phyloP scores from a whole-genome alignment of 1,140 invertebrate species.

The Liolophura sinensis region DNA sequence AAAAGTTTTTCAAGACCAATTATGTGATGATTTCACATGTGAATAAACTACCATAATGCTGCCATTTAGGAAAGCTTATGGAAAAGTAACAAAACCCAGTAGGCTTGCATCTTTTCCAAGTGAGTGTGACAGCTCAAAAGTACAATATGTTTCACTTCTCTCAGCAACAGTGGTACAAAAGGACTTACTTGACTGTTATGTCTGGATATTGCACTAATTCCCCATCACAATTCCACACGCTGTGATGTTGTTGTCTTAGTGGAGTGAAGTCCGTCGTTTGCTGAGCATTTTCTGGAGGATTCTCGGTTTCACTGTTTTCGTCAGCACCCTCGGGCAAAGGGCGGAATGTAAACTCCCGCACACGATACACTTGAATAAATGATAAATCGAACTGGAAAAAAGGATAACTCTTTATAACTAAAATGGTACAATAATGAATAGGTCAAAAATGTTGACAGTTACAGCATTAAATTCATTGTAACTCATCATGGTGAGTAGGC shows the following conservation, averaged over 20 bases:
- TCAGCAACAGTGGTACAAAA: background rate
- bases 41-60: background rate
- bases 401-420: no score
- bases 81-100: background rate
- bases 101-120: background rate
- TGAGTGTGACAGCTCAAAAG: background rate
- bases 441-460: no score
- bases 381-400: slow-evolving; percentile 70
- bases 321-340: slow-evolving; percentile 48
- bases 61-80: background rate
- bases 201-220: slow-evolving; percentile 73
- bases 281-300: background rate
- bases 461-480: no score
- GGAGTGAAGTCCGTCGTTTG: background rate
- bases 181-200: slow-evolving; percentile 70
- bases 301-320: slow-evolving; percentile 19
- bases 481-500: no score
- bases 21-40: background rate
- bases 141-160: background rate
- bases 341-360: slow-evolving; percentile 74
- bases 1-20: no score
- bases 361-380: slow-evolving; percentile 77
- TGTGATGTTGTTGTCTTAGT: slow-evolving; percentile 18
- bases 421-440: no score
- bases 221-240: slow-evolving; percentile 85